These are phyloP conservation scores for Synodontis membranacea DNA, from an alignment of 2,113 vertebrate species.

Conservation along the genomic window DNA sequence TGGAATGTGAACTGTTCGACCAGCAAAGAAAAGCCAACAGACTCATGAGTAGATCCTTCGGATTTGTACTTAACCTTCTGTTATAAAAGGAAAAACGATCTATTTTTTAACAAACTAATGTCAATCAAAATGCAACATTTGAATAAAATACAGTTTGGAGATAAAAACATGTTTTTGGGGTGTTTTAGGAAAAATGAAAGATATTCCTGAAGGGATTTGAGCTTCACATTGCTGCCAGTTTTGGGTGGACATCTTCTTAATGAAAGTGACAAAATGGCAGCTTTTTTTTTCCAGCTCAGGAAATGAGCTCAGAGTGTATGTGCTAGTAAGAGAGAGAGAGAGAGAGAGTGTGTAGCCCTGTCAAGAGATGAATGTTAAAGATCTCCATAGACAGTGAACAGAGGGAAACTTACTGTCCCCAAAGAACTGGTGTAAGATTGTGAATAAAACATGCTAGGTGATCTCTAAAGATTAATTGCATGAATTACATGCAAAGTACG, in stretches of 20 bases:
- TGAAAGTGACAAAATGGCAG: constrained; percentile 30
- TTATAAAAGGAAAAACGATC: constrained; percentile 19
- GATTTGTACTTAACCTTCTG: constrained; percentile 60
- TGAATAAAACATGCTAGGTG: background rate
- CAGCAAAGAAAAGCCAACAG: constrained; percentile 3
- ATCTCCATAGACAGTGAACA: constrained; percentile 5
- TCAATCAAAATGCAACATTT: constrained; percentile 66
- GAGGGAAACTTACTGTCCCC: background rate
- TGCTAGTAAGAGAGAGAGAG: no score
- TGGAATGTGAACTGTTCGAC: background rate
- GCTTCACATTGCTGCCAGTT: constrained; percentile 8
- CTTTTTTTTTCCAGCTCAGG: constrained; percentile 25
- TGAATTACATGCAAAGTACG: background rate
- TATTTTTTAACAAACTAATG: constrained; percentile 47
- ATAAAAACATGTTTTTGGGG: constrained; percentile 7
- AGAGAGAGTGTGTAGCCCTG: background rate
- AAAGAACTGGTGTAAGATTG: constrained; percentile 34
- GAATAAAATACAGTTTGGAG: constrained; percentile 66
- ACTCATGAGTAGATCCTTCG: constrained; percentile 48
- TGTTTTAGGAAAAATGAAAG: constrained; percentile 18
- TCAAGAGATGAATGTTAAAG: background rate
- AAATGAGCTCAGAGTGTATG: constrained; percentile 42
- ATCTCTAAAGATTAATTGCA: background rate
- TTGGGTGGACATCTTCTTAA: constrained; percentile 13
- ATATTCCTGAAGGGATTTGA: constrained; percentile 11